These are phyloP conservation scores for Copsychus sechellarum DNA, from an alignment of 2,113 vertebrate genomes.

Conservation along the genomic window DNA sequence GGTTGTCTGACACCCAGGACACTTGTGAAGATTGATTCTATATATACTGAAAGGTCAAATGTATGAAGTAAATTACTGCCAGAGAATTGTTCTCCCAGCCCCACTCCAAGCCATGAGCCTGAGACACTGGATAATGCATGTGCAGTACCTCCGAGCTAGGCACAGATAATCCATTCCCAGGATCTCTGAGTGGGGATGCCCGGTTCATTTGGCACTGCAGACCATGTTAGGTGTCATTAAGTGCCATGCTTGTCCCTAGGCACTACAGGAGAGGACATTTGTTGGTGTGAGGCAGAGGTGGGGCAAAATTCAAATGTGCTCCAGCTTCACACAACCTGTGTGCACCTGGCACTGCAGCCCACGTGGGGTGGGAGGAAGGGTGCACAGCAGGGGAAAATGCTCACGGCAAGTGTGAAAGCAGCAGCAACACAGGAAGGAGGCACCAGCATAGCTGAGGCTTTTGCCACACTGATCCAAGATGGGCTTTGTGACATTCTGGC, in stretches of 20 bases:
- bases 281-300: neutral
- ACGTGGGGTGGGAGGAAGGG: neutral
- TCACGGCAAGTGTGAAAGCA: neutral
- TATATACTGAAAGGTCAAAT: neutral
- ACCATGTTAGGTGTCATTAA: neutral
- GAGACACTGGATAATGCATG: neutral
- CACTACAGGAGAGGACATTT: neutral
- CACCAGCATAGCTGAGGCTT: neutral
- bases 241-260: accelerated
- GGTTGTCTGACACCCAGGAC: neutral
- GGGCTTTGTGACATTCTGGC: neutral
- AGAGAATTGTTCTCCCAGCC: neutral
- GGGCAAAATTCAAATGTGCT: neutral
- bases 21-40: neutral
- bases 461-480: neutral
- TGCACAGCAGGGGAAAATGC: too few relatives aligned
- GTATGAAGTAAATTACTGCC: neutral
- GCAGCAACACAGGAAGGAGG: neutral
- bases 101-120: neutral
- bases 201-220: too few relatives aligned
- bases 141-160: neutral
- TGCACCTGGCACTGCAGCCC: neutral
- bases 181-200: accelerated
- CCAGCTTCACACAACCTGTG: neutral
- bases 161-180: neutral